phyloP scores from a whole-genome alignment of 64 coral and sea anemone species.

The Montipora capricornis region DNA sequence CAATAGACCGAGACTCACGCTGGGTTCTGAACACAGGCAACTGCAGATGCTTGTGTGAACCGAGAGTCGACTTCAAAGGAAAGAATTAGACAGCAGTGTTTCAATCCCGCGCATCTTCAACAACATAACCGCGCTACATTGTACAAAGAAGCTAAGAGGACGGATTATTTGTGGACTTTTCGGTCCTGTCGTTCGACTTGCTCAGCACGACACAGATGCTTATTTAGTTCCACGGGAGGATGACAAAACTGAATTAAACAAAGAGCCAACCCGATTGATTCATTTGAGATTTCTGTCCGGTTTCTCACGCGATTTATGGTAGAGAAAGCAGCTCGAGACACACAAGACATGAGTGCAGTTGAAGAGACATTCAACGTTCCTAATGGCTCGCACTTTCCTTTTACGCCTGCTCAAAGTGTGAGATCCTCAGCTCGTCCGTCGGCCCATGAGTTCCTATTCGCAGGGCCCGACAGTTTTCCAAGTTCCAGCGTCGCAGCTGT shows the following conservation, averaged over 20 bases:
- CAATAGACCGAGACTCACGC: slow-evolving; percentile 93
- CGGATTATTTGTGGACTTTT: slow-evolving; percentile 23
- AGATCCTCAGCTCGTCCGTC: slow-evolving; percentile 82
- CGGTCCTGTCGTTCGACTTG: slow-evolving; percentile 51
- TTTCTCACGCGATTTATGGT: slow-evolving; percentile 92
- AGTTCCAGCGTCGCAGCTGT: slow-evolving; percentile 73
- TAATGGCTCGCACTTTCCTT: slow-evolving; percentile 84
- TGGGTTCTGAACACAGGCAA: slow-evolving; percentile 82
- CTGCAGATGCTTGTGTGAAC: slow-evolving; percentile 94
- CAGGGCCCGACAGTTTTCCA: slow-evolving; percentile 77
- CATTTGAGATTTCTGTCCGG: slow-evolving; percentile 76
- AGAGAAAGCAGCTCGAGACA: slow-evolving; percentile 49
- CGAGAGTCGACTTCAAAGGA: slow-evolving; percentile 76
- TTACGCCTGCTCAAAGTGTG: slow-evolving; percentile 68
- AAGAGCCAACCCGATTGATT: slow-evolving; percentile 87
- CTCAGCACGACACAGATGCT: slow-evolving; percentile 71
- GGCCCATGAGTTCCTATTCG: slow-evolving; percentile 86
- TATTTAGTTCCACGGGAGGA: slow-evolving; percentile 68
- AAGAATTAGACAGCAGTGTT: slow-evolving; percentile 29
- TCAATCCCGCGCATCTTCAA: slow-evolving; percentile 21
- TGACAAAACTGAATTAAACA: slow-evolving; percentile 91
- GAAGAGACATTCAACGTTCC: slow-evolving; percentile 79
- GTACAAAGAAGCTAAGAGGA: slow-evolving; percentile 12
- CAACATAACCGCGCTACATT: slow-evolving; percentile 33
- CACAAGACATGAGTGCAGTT: slow-evolving; percentile 78